Evolutionary conservation across 92 coral and sea anemone species (phyloP).

Genomic region (Epizoanthus ramosus): DNA sequence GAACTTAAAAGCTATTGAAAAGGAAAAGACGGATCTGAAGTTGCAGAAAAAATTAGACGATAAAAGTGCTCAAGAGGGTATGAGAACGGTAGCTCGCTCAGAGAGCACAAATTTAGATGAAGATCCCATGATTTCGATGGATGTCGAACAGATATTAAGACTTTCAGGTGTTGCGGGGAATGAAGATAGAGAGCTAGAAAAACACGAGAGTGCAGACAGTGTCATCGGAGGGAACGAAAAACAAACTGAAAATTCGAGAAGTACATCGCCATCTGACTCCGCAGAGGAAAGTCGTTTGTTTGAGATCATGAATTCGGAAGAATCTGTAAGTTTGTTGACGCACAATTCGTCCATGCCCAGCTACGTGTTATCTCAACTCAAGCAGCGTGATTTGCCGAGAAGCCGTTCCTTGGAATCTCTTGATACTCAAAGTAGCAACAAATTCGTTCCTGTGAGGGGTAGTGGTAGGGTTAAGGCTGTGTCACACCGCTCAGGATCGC

Average conservation of each 20-base stretch:
- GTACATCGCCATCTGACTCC: not conserved
- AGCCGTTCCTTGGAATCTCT: constrained; percentile 31
- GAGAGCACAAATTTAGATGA: not conserved
- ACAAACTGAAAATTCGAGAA: not conserved
- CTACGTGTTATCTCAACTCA: constrained; percentile 23
- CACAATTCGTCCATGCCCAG: constrained; percentile 25
- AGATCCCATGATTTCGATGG: not conserved
- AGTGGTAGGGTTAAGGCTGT: not conserved
- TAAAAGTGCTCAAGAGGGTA: not conserved
- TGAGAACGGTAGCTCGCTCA: too few relatives aligned
- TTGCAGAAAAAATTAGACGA: not conserved
- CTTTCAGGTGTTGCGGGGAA: not conserved
- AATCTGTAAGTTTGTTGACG: not conserved
- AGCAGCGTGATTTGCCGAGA: constrained; percentile 14
- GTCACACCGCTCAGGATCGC: constrained; percentile 26
- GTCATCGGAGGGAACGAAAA: not conserved
- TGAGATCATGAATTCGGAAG: not conserved
- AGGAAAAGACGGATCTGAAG: not conserved
- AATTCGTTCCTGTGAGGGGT: not conserved
- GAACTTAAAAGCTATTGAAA: not conserved
- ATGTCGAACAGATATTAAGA: not conserved
- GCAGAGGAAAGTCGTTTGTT: constrained; percentile 9
- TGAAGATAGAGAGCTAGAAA: not conserved
- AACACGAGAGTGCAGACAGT: not conserved
- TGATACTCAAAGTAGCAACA: not conserved